These are phyloP conservation scores for Tinea pellionella DNA, from an alignment of 2,888 invertebrate species.

Conservation along the genomic window DNA sequence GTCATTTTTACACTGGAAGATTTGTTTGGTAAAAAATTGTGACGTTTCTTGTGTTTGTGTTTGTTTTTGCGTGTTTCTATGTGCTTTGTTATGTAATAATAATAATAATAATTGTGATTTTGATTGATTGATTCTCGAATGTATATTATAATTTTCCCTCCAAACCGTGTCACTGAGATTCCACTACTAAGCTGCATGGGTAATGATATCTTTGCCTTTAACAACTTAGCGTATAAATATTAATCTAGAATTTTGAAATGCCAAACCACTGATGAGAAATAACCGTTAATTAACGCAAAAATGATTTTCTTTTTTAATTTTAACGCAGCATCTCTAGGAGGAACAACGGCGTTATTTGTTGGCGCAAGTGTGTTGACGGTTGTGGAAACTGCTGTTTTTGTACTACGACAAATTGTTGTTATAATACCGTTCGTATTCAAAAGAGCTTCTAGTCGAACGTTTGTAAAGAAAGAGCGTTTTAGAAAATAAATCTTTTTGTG, in stretches of 20 bases:
- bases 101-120: no score
- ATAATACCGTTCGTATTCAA: constrained; percentile 15
- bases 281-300: no score
- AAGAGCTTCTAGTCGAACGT: neutral
- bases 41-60: constrained; percentile 20
- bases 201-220: no score
- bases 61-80: neutral
- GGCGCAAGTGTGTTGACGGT: constrained; percentile 59
- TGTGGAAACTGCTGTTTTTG: constrained; percentile 47
- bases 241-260: no score
- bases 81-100: no score
- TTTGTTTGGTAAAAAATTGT: constrained; percentile 39
- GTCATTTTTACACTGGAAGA: constrained; percentile 61
- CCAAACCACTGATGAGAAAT: no score
- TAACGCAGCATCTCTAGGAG: constrained; percentile 52
- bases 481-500: neutral
- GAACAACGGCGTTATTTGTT: constrained; percentile 58
- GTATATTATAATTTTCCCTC: no score
- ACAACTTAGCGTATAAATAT: no score
- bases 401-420: constrained; percentile 32
- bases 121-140: no score
- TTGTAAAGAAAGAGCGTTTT: neutral
- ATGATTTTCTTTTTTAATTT: neutral
- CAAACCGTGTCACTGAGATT: no score
- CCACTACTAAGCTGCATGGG: no score